Evolutionary conservation across 2,113 vertebrate species (phyloP), one percentile per base, ranked within the genome.

Genomic region (Calyptomena viridis): DNA sequence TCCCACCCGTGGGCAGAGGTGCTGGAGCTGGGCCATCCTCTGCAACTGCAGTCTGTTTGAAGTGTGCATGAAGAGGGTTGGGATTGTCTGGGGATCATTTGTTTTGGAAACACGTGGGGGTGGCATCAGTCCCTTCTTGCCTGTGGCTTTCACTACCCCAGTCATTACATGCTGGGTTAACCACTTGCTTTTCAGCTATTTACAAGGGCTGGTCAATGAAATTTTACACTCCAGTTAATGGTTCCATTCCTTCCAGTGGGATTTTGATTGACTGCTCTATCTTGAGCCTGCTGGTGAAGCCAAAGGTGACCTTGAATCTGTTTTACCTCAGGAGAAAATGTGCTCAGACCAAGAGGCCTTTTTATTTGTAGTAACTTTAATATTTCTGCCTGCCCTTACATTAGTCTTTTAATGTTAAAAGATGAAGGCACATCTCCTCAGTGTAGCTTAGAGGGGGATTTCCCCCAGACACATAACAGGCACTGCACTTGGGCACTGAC

Each of bases 21-120:
- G n/a, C 39, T 20, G 39, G 60, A 33, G 14, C 19, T 17, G 58
- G 24, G 8, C 10, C 31, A 23, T 30, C 2, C 27, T 31, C 4
- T 75, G 47, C 18, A 5, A 2, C 7, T 2, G 24, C 60, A 40
- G 37, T 31, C 60, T n/a, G 33, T 44, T 40, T 72, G 31, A 16
- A 67, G 28, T 0, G 0, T 23, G 1, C 31, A 15, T 4, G 77
- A 31, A 52, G 16, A 39, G 31, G 14, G 27, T 14, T 9, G 9
- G 21, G 2, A 23, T 63, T 19, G 9, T 3, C 52, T 39, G 58
- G 4, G 6, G 35, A 22, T 12, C 15, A 0, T 17, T 20, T 73
- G 58, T 9, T 84, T 87, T 14, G 37, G 59, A 77, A 77, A 31
- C 7, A 6, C 15, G 1, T 4, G 5, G 12, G 68, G 50, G 60